Evolutionary conservation across 2,797 vertebrate species (phyloP), one percentile per base, ranked within the genome.

Genomic region (Phyllotis vaccarum): DNA sequence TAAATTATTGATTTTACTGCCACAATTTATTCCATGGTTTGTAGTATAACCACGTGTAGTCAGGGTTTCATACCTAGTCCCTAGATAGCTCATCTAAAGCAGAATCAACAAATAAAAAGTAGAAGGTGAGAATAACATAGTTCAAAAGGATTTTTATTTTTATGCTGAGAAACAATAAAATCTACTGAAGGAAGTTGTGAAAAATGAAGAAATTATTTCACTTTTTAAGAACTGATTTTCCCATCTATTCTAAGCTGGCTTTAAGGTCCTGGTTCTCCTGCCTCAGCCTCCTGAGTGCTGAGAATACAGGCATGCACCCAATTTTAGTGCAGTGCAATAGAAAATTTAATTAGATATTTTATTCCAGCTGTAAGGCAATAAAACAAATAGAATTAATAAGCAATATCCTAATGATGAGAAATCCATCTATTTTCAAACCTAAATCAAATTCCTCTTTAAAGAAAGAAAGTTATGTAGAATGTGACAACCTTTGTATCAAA

Each of bases 401-500:
- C 34, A 88, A 89, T 6, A 60, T 5, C 64, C 46, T n/a, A 79
- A 72, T 58, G n/a, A 72, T 91, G 19, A 92, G 34, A 43, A 89
- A 72, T 64, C 14, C 22, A n/a, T 83, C 34, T 70, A 24, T 64
- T 86, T 27, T 80, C 8, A 60, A 27, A 8, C 0, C 19, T 40
- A 95, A 81, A 58, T 7, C 60, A 87, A 83, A 87, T 90, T 87
- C 52, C 2, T 43, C 82, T 62, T 86, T 58, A 94, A 86, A 31
- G 9, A 94, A 86, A 31, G 9, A 94, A 96, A 90, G 66, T 21
- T 37, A 11, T 92, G 56, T 64, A 93, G 60, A 91, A 90, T 89
- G 6, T 91, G 37, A 43, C 64, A n/a, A 37, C 64, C 13, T 91
- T 27, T 81, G 60, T 43, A 62, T 66, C 82, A 95, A 74, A 72